phyloP scores from a whole-genome alignment of 2,888 invertebrate species.

The Aplocera efformata region DNA sequence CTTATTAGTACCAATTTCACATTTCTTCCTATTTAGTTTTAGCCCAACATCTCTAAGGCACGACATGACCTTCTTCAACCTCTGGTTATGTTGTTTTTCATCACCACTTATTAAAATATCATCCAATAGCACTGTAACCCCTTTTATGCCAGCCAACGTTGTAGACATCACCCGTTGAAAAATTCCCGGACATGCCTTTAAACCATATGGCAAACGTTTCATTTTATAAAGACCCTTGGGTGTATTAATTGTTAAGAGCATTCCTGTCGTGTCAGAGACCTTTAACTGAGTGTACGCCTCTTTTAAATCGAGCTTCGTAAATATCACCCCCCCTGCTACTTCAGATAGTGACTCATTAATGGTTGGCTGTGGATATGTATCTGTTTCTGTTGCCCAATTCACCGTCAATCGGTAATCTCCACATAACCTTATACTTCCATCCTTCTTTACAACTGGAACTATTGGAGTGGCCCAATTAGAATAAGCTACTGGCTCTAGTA shows the following conservation, averaged over 20 bases:
- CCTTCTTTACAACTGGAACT: slow-evolving; percentile 4
- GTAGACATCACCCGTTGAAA: slow-evolving; percentile 22
- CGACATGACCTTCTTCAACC: not conserved
- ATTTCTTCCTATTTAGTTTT: not conserved
- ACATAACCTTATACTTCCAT: too few species aligned
- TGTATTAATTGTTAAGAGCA: slow-evolving; percentile 26
- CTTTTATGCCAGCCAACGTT: slow-evolving; percentile 22
- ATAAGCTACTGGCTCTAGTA: slow-evolving; percentile 5
- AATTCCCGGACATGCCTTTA: slow-evolving; percentile 21
- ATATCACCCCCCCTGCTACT: slow-evolving; percentile 22
- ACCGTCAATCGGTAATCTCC: slow-evolving; percentile 20
- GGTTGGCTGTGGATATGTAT: slow-evolving; percentile 26
- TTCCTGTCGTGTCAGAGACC: slow-evolving; percentile 17
- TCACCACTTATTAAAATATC: slow-evolving; percentile 18
- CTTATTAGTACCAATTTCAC: slow-evolving; percentile 1
- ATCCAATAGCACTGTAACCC: slow-evolving; percentile 22
- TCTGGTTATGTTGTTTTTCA: not conserved
- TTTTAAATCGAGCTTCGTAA: slow-evolving; percentile 27
- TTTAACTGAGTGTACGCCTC: slow-evolving; percentile 26
- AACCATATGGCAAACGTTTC: slow-evolving; percentile 26
- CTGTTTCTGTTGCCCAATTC: slow-evolving; percentile 15
- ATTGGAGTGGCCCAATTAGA: slow-evolving; percentile 13
- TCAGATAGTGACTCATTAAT: slow-evolving; percentile 18
- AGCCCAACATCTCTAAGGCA: not conserved
- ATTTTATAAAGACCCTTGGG: slow-evolving; percentile 24